Percentiles rank a stretch among this genome's conserved stretches.
Conservation (phyloP, 2,888 invertebrate species). For the Metellina segmentata region DNA sequence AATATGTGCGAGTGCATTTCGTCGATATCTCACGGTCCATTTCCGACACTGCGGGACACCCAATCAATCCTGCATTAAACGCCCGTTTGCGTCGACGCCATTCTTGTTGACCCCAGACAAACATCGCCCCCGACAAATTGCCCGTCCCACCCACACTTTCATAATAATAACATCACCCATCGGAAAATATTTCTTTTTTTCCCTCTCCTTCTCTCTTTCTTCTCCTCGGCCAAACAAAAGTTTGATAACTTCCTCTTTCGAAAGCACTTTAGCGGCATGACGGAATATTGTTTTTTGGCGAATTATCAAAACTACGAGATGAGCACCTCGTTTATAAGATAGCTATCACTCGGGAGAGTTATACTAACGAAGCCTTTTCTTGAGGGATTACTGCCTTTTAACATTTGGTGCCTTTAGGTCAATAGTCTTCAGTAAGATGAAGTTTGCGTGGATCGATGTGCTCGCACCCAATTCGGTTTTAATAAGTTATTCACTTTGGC, state of each 20-base stretch:
- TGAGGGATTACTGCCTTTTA: not conserved
- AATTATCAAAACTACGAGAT: constrained; percentile 44
- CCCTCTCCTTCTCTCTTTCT: not conserved
- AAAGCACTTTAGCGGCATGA: constrained; percentile 26
- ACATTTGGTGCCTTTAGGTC: not conserved
- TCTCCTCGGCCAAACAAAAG: constrained; percentile 55
- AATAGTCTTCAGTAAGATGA: not conserved
- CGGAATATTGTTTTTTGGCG: constrained; percentile 64
- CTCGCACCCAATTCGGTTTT: too few species aligned
- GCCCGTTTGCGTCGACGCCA: constrained; percentile 68
- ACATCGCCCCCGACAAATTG: constrained; percentile 66
- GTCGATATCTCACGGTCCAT: constrained; percentile 63
- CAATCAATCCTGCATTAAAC: constrained; percentile 72
- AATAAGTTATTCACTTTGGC: too few species aligned
- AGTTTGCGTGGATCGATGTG: too few species aligned
- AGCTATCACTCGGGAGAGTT: not conserved
- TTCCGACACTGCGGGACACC: constrained; percentile 51
- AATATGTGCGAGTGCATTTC: constrained; percentile 35
- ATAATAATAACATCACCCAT: constrained; percentile 62
- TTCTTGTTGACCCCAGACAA: constrained; percentile 74
- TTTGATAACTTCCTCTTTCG: constrained; percentile 51
- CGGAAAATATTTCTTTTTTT: constrained; percentile 6
- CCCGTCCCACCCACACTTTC: constrained; percentile 53
- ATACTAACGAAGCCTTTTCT: not conserved
- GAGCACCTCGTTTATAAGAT: constrained; percentile 46